Conservation (phyloP, 2,113 vertebrate species). For the Gambusia affinis region DNA sequence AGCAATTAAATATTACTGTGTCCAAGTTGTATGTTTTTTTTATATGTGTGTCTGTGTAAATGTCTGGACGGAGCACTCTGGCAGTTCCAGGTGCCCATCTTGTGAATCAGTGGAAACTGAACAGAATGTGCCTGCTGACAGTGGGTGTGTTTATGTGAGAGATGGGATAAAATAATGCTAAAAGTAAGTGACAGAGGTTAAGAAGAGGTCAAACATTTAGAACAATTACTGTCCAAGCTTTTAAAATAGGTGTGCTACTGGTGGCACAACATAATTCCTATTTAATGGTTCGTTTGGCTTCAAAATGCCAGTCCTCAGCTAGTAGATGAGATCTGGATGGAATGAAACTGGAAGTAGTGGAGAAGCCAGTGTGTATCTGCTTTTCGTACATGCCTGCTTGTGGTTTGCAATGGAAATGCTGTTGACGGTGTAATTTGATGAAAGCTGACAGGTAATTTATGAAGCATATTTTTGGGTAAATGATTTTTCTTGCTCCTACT, state of each 20-base stretch:
- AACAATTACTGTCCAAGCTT: slow-evolving; percentile 66
- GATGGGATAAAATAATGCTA: slow-evolving; percentile 20
- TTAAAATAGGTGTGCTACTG: slow-evolving; percentile 73
- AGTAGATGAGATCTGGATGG: slow-evolving; percentile 59
- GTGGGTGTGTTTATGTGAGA: slow-evolving; percentile 13
- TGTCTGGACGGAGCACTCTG: slow-evolving; percentile 19
- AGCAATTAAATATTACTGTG: slow-evolving; percentile 13
- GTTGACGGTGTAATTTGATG: slow-evolving; percentile 74
- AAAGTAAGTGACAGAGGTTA: slow-evolving; percentile 33
- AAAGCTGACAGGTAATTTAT: slow-evolving; percentile 82
- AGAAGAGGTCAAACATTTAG: slow-evolving; percentile 69
- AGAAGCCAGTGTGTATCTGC: slow-evolving; percentile 28
- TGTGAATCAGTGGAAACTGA: background rate
- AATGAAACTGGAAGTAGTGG: slow-evolving; percentile 20
- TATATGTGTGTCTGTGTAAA: slow-evolving; percentile 8
- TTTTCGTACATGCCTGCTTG: slow-evolving; percentile 4
- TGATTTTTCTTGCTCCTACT: slow-evolving; percentile 62
- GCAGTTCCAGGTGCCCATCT: slow-evolving; percentile 16
- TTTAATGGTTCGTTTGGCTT: slow-evolving; percentile 78
- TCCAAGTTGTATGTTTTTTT: slow-evolving; percentile 1
- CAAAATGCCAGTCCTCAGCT: slow-evolving; percentile 60
- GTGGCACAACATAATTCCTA: slow-evolving; percentile 74
- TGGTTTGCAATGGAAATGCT: slow-evolving; percentile 48
- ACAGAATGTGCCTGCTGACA: slow-evolving; percentile 8
- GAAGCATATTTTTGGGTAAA: slow-evolving; percentile 79